These are phyloP conservation scores for Mus pahari DNA, from an alignment of 2,113 vertebrate genomes.

Conservation along the genomic window DNA sequence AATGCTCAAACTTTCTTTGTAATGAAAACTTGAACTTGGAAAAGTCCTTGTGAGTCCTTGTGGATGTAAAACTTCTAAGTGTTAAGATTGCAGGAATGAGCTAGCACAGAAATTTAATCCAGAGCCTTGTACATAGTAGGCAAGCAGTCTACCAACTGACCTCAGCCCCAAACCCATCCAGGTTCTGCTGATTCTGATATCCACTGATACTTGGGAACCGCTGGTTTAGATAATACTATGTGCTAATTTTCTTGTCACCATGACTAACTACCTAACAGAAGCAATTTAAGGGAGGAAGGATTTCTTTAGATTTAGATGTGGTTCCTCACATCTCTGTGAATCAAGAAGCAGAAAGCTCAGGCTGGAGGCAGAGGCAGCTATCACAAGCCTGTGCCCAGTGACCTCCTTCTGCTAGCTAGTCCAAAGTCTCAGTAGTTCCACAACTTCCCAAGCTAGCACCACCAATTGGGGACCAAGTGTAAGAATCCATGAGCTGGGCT, in stretches of 20 bases:
- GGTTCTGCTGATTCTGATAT: neutral
- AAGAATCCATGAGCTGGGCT: too few relatives aligned
- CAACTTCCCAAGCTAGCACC: neutral
- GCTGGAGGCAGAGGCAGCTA: neutral
- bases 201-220: neutral
- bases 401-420: neutral
- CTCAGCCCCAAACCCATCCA: neutral
- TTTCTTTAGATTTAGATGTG: too few relatives aligned
- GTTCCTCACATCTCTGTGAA: neutral
- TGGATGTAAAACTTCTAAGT: neutral
- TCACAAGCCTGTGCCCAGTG: neutral
- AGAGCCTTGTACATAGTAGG: too few relatives aligned
- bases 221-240: constrained; percentile 1
- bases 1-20: neutral
- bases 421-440: neutral
- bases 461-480: neutral
- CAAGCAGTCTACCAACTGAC: neutral
- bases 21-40: neutral
- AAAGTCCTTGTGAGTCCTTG: too few relatives aligned
- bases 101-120: neutral
- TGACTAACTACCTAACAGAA: neutral
- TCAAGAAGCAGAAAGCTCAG: neutral
- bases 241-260: neutral
- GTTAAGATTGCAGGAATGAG: neutral
- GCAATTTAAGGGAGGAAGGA: neutral